These are phyloP conservation scores for Mohoua ochrocephala DNA, from an alignment of 2,113 vertebrate genomes.

Conservation along the genomic window DNA sequence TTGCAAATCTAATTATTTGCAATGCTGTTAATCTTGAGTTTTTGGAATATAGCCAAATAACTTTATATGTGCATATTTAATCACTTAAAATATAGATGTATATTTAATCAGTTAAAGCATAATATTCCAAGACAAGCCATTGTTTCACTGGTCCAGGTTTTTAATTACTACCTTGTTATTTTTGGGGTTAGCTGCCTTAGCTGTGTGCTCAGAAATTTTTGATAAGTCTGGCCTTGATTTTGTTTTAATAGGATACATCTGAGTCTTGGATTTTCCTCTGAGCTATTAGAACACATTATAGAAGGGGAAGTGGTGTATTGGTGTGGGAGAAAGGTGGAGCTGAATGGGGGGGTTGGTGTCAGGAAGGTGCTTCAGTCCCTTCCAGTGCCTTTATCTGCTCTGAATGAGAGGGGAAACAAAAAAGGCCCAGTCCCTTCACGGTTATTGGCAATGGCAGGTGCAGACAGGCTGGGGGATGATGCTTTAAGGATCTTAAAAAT, in stretches of 20 bases:
- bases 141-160: neutral
- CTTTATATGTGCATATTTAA: neutral
- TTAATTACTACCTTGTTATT: neutral
- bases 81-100: neutral
- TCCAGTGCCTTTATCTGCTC: neutral
- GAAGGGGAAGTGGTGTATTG: neutral
- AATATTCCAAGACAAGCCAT: neutral
- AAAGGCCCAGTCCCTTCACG: neutral
- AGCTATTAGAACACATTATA: neutral
- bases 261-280: neutral
- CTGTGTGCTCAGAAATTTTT: neutral
- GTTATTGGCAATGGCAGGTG: neutral
- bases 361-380: neutral
- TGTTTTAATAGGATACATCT: neutral
- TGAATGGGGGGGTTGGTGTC: rapidly evolving
- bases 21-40: neutral
- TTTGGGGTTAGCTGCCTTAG: neutral
- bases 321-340: neutral
- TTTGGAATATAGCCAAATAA: neutral
- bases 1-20: neutral
- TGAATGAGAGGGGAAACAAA: neutral
- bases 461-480: neutral
- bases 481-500: neutral
- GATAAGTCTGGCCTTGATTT: neutral
- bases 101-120: neutral